Base-by-base conservation (phyloP, 2,797 vertebrate species). In the Monodelphis domestica region DNA sequence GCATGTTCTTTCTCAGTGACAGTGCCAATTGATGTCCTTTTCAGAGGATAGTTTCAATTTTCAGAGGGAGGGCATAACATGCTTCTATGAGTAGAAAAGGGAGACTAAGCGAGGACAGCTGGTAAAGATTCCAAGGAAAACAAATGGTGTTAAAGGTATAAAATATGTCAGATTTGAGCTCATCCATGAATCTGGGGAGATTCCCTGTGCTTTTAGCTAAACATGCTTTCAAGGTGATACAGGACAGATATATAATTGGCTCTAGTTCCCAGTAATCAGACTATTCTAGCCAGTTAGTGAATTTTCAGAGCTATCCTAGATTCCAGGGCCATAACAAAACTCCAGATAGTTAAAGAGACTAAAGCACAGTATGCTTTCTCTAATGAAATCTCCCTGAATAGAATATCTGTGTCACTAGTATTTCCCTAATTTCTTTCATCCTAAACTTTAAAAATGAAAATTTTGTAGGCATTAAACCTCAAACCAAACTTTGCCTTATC, bases 91-190 rank as follows among this genome's bases (percentile, higher is more conserved):
- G 78, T 90, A 94, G 92, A 92, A 5, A 28, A 90, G 45, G 94
- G 70, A 96, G 50, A n/a, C 28, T 51, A 92, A 95, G 90, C 50
- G 94, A 90, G 96, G 50, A 51, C 24, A 53, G 93, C 93, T 94
- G 17, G 89, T 87, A 28, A n/a, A 89, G 33, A 57, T 92, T 91
- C 90, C 93, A 51, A 30, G 90, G 90, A 93, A 97, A 97, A 96
- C 94, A 94, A 87, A 0, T 56, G 50, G 28, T 95, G 96, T 96
- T 97, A 97, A 97, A 97, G 21, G 12, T 91, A 87, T 70, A 87
- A 95, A 97, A 53, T 54, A 87, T 55, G 96, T 89, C 87, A 90
- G 91, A 96, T 96, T 96, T 89, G 6, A 92, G 88, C 33, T 30
- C 54, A 70, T 5, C 57, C 95, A 0, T 90, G 95, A 96, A 95